Percentiles rank a stretch among this genome's conserved stretches.
phyloP scores from a whole-genome alignment of 2,888 invertebrate species.

The Drosophila buzzatii region DNA sequence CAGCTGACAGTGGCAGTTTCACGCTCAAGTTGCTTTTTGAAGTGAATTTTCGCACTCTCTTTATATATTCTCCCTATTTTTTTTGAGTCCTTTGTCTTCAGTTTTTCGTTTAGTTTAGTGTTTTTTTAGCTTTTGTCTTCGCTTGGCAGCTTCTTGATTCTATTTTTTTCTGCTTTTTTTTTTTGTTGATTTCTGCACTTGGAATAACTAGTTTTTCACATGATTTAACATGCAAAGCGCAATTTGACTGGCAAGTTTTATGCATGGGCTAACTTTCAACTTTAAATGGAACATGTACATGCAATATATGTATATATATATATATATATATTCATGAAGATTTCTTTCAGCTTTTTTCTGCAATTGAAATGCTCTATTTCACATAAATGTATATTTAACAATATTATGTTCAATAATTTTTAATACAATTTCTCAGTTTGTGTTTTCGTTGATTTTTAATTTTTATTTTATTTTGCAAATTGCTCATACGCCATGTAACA shows the following conservation, averaged over 20 bases:
- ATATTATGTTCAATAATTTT: not conserved
- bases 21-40: slow-evolving; percentile 42
- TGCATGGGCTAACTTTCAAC: slow-evolving; percentile 34
- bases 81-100: slow-evolving; percentile 20
- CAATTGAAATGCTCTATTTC: slow-evolving; percentile 7
- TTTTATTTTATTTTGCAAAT: slow-evolving; percentile 11
- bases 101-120: slow-evolving; percentile 7
- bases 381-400: not conserved
- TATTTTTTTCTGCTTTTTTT: slow-evolving; percentile 2
- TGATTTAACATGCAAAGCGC: slow-evolving; percentile 68
- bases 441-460: not conserved
- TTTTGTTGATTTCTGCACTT: slow-evolving; percentile 20
- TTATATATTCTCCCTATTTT: not conserved
- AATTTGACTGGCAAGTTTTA: slow-evolving; percentile 47
- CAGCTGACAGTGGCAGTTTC: slow-evolving; percentile 49
- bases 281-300: slow-evolving; percentile 7
- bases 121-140: slow-evolving; percentile 25
- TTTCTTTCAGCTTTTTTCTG: not conserved
- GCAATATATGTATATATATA: not conserved
- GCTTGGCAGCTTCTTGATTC: slow-evolving; percentile 27
- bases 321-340: not conserved
- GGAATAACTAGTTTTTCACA: slow-evolving; percentile 62
- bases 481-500: slow-evolving; percentile 32
- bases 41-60: slow-evolving; percentile 17
- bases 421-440: not conserved